A percentile compares a stretch with the other conserved stretches of the same genome.
These are phyloP conservation scores for Labeo rohita DNA, from an alignment of 2,113 vertebrate species.

Conservation along the genomic window DNA sequence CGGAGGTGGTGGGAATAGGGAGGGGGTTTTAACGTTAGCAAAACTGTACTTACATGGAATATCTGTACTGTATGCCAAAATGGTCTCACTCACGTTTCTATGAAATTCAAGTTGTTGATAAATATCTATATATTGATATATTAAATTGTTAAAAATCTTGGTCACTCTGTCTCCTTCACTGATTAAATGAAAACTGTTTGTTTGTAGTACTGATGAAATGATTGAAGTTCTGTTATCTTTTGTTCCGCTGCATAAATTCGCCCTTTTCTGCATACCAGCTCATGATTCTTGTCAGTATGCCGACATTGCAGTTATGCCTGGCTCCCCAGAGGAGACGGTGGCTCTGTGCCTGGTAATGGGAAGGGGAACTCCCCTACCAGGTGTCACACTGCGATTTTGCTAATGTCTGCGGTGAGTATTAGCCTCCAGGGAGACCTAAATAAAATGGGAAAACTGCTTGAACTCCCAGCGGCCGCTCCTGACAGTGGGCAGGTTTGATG, in stretches of 20 bases:
- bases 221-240: not conserved
- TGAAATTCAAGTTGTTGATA: slow-evolving; percentile 83
- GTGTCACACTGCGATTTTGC: slow-evolving; percentile 40
- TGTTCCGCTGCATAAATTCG: not conserved
- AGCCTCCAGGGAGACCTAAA: slow-evolving; percentile 33
- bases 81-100: slow-evolving; percentile 84
- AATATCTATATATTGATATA: slow-evolving; percentile 87
- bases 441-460: slow-evolving; percentile 30
- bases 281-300: slow-evolving; percentile 19
- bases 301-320: slow-evolving; percentile 41
- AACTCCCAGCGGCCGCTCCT: slow-evolving; percentile 51
- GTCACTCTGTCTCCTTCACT: slow-evolving; percentile 24
- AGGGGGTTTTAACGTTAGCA: slow-evolving; percentile 66
- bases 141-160: slow-evolving; percentile 82
- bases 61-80: slow-evolving; percentile 84
- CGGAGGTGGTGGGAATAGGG: slow-evolving; percentile 31
- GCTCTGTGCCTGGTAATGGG: slow-evolving; percentile 46
- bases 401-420: slow-evolving; percentile 38
- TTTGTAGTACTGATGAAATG: not conserved
- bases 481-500: slow-evolving; percentile 60
- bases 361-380: slow-evolving; percentile 13
- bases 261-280: not conserved
- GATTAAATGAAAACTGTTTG: not conserved
- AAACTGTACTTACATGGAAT: slow-evolving; percentile 79
- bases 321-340: slow-evolving; percentile 31